Conservation (phyloP, 2,113 vertebrate species). For the Ophthalmolycus amberensis region DNA sequence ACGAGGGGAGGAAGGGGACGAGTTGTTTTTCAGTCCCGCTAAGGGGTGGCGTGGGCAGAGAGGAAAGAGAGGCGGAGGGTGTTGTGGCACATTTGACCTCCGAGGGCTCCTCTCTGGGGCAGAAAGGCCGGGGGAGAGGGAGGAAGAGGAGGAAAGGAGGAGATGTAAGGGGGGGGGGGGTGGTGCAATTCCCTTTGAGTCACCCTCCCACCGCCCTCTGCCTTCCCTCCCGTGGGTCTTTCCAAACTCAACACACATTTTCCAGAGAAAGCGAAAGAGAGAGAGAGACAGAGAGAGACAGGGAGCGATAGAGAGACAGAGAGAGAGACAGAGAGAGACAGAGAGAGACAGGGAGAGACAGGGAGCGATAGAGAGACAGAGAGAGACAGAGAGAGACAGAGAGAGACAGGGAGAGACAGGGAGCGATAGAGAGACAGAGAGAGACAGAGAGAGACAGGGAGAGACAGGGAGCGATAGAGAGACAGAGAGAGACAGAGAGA, state of each 20-base stretch:
- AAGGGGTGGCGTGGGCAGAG: conserved; percentile 25
- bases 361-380: neutral
- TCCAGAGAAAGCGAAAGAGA: conserved; percentile 74
- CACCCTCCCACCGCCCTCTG: conserved; percentile 58
- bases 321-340: neutral
- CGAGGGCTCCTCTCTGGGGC: conserved; percentile 47
- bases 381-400: conserved; percentile 21
- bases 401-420: no score
- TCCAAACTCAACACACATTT: conserved; percentile 85
- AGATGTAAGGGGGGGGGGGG: conserved; percentile 25
- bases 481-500: conserved; percentile 22
- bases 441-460: no score
- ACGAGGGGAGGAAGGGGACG: conserved; percentile 42
- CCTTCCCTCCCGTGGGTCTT: conserved; percentile 64
- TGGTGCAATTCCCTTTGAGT: conserved; percentile 55
- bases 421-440: conserved; percentile 12
- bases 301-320: neutral
- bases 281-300: conserved; percentile 4
- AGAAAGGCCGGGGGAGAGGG: conserved; percentile 16
- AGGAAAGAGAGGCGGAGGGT: conserved; percentile 31
- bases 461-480: no score
- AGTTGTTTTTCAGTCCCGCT: conserved; percentile 72
- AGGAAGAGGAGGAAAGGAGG: conserved; percentile 3
- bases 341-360: neutral
- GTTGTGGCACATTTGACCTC: conserved; percentile 53